These are phyloP conservation scores for Magallana nippona DNA, from an alignment of 2,888 invertebrate genomes.

Conservation along the genomic window DNA sequence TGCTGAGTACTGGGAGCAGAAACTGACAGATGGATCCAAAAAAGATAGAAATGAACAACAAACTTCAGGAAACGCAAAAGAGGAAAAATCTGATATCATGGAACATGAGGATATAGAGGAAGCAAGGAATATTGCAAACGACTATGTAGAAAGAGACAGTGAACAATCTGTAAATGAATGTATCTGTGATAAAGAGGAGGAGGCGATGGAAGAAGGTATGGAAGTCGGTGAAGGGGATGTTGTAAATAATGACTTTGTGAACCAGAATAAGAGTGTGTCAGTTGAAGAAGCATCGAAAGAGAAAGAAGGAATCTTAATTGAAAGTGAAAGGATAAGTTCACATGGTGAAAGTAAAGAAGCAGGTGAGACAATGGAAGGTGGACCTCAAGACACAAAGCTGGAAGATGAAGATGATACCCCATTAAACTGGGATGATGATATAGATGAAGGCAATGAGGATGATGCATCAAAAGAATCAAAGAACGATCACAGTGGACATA, in stretches of 20 bases:
- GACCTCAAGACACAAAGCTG: background rate
- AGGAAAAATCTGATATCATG: background rate
- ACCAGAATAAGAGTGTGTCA: background rate
- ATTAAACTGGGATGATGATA: constrained; percentile 16
- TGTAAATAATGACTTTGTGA: background rate
- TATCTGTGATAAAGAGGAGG: background rate
- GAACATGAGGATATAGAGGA: background rate
- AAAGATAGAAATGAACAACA: background rate
- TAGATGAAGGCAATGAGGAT: background rate
- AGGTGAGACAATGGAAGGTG: background rate
- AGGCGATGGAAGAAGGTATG: background rate
- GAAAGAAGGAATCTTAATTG: background rate
- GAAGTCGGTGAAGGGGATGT: background rate
- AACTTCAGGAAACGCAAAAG: background rate
- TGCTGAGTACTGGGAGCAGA: background rate
- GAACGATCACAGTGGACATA: background rate
- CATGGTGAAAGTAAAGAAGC: background rate
- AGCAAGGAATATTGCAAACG: background rate
- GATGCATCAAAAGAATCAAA: background rate
- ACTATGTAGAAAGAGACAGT: background rate
- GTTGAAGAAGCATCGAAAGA: background rate
- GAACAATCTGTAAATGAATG: background rate
- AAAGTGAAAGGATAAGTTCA: constrained; percentile 7
- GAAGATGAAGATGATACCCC: background rate
- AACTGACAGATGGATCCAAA: background rate